Evolutionary conservation across 2,113 vertebrate species (phyloP).

Genomic region (Noturus placidus): DNA sequence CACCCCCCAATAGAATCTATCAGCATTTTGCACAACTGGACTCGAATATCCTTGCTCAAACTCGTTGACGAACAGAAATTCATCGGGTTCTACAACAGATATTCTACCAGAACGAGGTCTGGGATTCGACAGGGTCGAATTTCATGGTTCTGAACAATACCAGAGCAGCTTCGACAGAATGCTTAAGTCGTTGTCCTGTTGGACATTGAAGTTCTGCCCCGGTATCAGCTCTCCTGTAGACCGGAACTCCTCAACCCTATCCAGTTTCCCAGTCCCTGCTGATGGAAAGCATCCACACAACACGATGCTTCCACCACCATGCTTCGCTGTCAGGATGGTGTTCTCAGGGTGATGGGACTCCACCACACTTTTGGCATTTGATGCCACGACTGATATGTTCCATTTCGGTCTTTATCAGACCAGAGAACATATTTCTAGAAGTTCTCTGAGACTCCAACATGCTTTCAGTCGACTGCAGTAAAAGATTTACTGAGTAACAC

Average conservation of each 20-base stretch:
- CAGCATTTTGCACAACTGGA: background rate
- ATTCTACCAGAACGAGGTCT: background rate
- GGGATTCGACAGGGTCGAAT: background rate
- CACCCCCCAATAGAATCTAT: no score
- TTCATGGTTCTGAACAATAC: background rate
- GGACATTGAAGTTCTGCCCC: no score
- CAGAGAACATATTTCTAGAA: background rate
- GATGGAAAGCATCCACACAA: background rate
- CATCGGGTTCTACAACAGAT: no score
- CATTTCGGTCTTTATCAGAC: background rate
- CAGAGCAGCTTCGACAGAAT: background rate
- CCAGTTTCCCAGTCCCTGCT: background rate
- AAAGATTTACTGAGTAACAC: background rate
- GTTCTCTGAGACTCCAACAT: background rate
- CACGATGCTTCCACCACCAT: background rate
- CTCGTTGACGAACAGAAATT: background rate
- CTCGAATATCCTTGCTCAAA: background rate
- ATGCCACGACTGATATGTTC: background rate
- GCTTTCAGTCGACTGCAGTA: background rate
- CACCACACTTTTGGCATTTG: background rate
- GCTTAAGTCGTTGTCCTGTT: background rate
- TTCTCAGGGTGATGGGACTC: background rate
- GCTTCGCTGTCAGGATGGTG: background rate
- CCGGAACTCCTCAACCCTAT: background rate
- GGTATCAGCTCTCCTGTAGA: no score